A percentile compares a stretch with the other conserved stretches of the same genome.
Evolutionary conservation across 2,113 vertebrate genomes (phyloP).

Genomic region (Odontesthes bonariensis): DNA sequence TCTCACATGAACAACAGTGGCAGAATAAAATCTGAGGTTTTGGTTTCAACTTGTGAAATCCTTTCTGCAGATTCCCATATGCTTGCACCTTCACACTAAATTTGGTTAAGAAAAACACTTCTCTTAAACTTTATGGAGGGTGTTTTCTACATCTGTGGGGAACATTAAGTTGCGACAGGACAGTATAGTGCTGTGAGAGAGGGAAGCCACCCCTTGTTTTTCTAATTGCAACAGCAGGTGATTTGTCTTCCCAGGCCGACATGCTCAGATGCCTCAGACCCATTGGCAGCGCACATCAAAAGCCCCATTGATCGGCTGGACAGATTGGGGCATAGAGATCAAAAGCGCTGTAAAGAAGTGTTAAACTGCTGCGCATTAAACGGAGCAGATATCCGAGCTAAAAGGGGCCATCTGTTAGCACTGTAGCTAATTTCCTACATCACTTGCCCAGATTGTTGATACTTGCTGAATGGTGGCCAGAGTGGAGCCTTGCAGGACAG

Average conservation of each 20-base stretch:
- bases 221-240: slow-evolving; percentile 73
- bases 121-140: background rate
- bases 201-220: slow-evolving; percentile 38
- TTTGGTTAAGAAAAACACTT: background rate
- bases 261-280: slow-evolving; percentile 65
- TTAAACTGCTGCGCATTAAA: slow-evolving; percentile 76
- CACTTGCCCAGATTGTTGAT: slow-evolving; percentile 57
- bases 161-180: slow-evolving; percentile 17
- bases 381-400: slow-evolving; percentile 63
- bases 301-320: slow-evolving; percentile 71
- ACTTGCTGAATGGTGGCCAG: slow-evolving; percentile 23
- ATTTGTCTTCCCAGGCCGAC: slow-evolving; percentile 55
- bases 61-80: background rate
- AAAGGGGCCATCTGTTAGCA: slow-evolving; percentile 75
- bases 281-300: slow-evolving; percentile 73
- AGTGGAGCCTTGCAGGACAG: background rate
- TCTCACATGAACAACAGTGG: background rate
- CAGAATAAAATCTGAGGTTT: background rate
- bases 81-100: no score
- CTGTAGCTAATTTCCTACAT: slow-evolving; percentile 68
- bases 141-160: slow-evolving; percentile 19
- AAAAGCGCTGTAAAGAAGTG: slow-evolving; percentile 79
- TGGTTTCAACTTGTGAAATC: background rate
- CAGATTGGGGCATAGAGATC: slow-evolving; percentile 79
- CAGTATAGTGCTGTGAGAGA: slow-evolving; percentile 28